Base-by-base conservation (phyloP, 2,888 invertebrate genomes). In the Acrobasis repandana region DNA sequence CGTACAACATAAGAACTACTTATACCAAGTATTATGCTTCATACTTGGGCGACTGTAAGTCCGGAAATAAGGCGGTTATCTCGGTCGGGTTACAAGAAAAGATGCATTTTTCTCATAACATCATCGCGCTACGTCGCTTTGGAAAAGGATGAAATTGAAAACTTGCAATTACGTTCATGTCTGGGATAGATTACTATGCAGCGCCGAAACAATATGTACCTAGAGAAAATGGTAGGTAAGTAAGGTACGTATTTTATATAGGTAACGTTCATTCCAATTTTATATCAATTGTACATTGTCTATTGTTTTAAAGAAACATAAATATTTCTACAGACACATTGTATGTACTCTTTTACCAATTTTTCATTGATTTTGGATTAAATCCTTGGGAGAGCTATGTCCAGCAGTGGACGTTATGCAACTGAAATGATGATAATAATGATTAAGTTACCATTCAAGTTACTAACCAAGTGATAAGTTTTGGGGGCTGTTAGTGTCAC, bases 41-140 rank as follows among this genome's bases (percentile, higher is more conserved):
- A 6, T 28, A 8, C 28, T 28, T 28, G 8, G 28, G 28, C 28
- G 28, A 28, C 28, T 28, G 56, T 14, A 16, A 11, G 15, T n/a
- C n/a, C 33, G 56, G 56, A 56, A 56, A 56, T 56, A 47, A 56
- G 56, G 9, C n/a, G n/a, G 46, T 56, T 47, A 47, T 47, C 56
- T 28, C 46, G 43, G 67, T 65, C 58, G 48, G 59, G 57, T 58
- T 58, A 54, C 61, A 63, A 61, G 68, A 63, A 65, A 60, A 64
- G 69, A 69, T 73, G 70, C 68, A 74, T 73, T 71, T 72, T 75
- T 68, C 72, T 52, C 56, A 47, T 56, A 56, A 56, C 18, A 46
- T 46, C 46, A 56, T 6, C 47, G 20, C 15, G 46, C 28, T 28
- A 3, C 28, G 47, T 15, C 28, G 15, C 46, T 28, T 11, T 15